Evolutionary conservation across 2,113 vertebrate species (phyloP), one percentile per base, ranked within the genome.

Genomic region (Aldabrachelys gigantea): DNA sequence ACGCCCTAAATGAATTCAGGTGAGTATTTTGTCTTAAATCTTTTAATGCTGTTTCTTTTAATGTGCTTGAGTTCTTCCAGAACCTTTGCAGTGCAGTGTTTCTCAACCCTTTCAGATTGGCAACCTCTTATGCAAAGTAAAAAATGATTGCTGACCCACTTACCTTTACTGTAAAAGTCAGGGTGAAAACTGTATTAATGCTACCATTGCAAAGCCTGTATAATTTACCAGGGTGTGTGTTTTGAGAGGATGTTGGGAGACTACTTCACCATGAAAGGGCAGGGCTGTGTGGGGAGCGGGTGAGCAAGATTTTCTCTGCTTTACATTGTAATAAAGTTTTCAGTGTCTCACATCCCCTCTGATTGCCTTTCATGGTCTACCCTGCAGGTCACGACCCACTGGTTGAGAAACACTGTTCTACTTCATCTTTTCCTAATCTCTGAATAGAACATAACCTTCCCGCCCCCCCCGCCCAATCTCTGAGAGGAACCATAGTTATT

Each of bases 1-100:
- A 99, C 57, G 99, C 99, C 83, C 98, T 99, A n/a, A 99, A 99
- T 97, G 99, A 99, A 93, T 99, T 99, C 98, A 99, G 99, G 99
- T 99, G 98, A 95, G 97, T 97, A 31, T 87, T 88, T 38, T n/a
- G 38, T 59, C 57, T 86, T 27, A 62, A 69, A 14, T 16, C 62
- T 80, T 56, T 72, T 44, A 54, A 79, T 88, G 49, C 17, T 82
- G 75, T 78, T 27, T 47, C 13, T 78, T 78, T 78, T 25, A 14
- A 53, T 54, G 57, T 12, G 53, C 62, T 84, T 80, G 35, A 92
- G 17, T 79, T 38, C 31, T 53, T 84, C 85, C 38, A 25, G n/a
- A 38, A 44, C 22, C 41, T 44, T 75, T 76, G 22, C 47, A 78
- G 41, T 47, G 41, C 21, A 78, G 24, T 44, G 5, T 78, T 47